Evolutionary conservation across 1,140 invertebrate species (phyloP).

Genomic region (Caenorhabditis brenneri): DNA sequence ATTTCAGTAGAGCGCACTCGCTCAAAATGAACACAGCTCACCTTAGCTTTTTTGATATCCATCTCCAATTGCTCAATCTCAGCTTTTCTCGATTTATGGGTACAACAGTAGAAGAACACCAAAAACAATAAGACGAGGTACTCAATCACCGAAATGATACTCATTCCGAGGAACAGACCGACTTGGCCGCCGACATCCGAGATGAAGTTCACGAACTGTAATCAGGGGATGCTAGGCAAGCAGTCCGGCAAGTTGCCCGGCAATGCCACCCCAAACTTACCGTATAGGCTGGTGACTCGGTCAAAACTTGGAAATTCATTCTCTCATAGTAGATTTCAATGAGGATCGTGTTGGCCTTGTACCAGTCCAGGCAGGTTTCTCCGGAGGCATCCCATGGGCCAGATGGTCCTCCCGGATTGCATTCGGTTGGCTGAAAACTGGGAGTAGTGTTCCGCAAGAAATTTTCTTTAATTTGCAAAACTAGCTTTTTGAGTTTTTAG

Average conservation of each 20-base stretch:
- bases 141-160: slow-evolving; percentile 56
- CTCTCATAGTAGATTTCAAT: slow-evolving; percentile 62
- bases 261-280: slow-evolving; percentile 39
- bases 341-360: slow-evolving; percentile 60
- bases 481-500: too few relatives aligned
- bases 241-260: too few relatives aligned
- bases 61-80: slow-evolving; percentile 47
- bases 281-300: slow-evolving; percentile 59
- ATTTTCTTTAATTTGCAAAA: too few relatives aligned
- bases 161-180: slow-evolving; percentile 61
- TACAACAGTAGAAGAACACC: slow-evolving; percentile 53
- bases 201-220: slow-evolving; percentile 60
- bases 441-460: too few relatives aligned
- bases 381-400: neutral
- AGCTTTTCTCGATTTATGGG: slow-evolving; percentile 31
- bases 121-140: slow-evolving; percentile 47
- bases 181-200: slow-evolving; percentile 60
- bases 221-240: too few relatives aligned
- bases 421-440: slow-evolving; percentile 47
- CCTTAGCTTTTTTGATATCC: slow-evolving; percentile 41
- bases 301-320: slow-evolving; percentile 61
- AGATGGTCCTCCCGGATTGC: slow-evolving; percentile 29
- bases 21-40: too few relatives aligned
- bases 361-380: slow-evolving; percentile 51
- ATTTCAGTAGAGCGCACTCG: too few relatives aligned